Percentiles rank a stretch among this genome's conserved stretches.
These are phyloP conservation scores for Rhegmatorhina hoffmannsi DNA, from an alignment of 2,113 vertebrate genomes.

Conservation along the genomic window DNA sequence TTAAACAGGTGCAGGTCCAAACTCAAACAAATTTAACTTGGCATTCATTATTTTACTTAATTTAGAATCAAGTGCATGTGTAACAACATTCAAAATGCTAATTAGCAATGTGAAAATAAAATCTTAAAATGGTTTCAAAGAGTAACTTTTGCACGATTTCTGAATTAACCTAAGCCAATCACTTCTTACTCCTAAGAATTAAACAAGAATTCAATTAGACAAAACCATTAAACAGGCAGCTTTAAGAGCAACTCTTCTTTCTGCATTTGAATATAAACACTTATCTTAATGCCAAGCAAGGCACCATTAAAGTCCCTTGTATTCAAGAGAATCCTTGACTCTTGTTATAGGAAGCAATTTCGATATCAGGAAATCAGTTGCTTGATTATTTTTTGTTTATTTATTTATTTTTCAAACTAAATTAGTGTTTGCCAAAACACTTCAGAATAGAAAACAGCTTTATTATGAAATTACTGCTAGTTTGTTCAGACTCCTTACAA, in stretches of 20 bases:
- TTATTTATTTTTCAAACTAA: slow-evolving; percentile 26
- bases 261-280: not conserved
- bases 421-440: slow-evolving; percentile 34
- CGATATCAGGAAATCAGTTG: slow-evolving; percentile 43
- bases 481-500: not conserved
- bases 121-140: slow-evolving; percentile 19
- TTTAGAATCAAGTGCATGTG: slow-evolving; percentile 49
- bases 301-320: slow-evolving; percentile 27
- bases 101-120: slow-evolving; percentile 56
- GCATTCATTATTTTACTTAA: slow-evolving; percentile 52
- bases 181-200: slow-evolving; percentile 44
- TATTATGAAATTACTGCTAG: not conserved
- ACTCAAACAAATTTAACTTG: slow-evolving; percentile 36
- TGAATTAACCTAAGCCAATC: slow-evolving; percentile 45
- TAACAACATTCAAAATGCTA: slow-evolving; percentile 49
- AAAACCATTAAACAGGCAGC: slow-evolving; percentile 28
- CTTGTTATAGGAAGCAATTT: slow-evolving; percentile 53
- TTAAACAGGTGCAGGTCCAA: slow-evolving; percentile 40
- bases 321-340: slow-evolving; percentile 51
- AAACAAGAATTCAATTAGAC: slow-evolving; percentile 65
- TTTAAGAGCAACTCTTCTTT: slow-evolving; percentile 46
- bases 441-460: slow-evolving; percentile 3
- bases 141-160: slow-evolving; percentile 21
- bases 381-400: slow-evolving; percentile 40
- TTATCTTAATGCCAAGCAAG: slow-evolving; percentile 47